Evolutionary conservation across 2,797 vertebrate genomes (phyloP).

Genomic region (Scleropages formosus): DNA sequence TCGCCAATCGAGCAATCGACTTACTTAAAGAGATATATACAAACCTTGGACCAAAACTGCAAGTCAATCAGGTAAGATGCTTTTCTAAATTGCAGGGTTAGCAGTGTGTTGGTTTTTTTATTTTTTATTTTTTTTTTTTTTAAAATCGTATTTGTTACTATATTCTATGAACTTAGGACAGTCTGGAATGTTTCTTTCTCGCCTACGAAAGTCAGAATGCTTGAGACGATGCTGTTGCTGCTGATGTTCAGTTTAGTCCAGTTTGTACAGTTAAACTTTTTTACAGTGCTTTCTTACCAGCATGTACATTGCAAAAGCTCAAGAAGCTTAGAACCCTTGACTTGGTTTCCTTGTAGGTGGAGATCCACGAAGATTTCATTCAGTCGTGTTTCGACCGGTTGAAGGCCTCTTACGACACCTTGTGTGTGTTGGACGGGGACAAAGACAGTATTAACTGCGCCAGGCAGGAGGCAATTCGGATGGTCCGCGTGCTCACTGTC

Average conservation of each 20-base stretch:
- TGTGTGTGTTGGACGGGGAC: conserved; percentile 97
- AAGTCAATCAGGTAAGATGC: conserved; percentile 90
- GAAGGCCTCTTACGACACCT: conserved; percentile 95
- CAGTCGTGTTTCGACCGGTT: conserved; percentile 98
- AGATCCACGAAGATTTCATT: conserved; percentile 98
- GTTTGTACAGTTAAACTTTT: too few species aligned
- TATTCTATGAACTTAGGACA: too few species aligned
- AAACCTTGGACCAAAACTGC: conserved; percentile 96
- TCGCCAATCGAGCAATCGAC: conserved; percentile 95
- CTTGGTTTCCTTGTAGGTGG: conserved; percentile 73
- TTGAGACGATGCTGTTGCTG: too few species aligned
- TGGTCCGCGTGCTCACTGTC: conserved; percentile 97
- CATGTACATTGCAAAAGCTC: too few species aligned
- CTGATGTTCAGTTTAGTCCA: too few species aligned
- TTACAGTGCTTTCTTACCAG: too few species aligned
- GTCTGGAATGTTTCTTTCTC: too few species aligned
- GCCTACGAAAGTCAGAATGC: too few species aligned
- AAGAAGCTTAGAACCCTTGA: background rate
- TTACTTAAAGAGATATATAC: conserved; percentile 99
- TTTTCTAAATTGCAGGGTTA: background rate
- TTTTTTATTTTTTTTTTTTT: too few species aligned
- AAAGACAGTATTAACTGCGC: conserved; percentile 99
- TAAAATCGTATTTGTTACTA: background rate
- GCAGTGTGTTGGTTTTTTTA: background rate
- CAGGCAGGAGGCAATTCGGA: conserved; percentile 95